Conservation (phyloP, 2,888 invertebrate species). For the Machimus rusticus region DNA sequence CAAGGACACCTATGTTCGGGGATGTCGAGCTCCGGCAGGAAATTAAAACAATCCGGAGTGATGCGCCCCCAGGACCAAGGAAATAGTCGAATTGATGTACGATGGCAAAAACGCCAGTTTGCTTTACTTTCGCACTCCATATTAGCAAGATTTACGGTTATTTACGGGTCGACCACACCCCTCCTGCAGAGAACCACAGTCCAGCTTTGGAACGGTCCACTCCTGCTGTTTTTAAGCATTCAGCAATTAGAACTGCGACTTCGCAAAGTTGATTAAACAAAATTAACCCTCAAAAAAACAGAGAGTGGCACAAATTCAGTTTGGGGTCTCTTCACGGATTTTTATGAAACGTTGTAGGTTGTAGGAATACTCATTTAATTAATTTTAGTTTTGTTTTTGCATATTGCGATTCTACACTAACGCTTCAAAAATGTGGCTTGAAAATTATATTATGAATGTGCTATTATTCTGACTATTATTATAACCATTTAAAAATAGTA, state of each 20-base stretch:
- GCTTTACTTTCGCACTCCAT: not conserved
- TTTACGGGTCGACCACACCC: not conserved
- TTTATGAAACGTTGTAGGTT: too few species aligned
- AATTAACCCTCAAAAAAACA: not conserved
- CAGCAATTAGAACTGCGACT: not conserved
- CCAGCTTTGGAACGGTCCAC: not conserved
- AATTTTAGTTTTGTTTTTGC: too few species aligned
- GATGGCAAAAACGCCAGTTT: not conserved
- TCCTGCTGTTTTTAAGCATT: not conserved
- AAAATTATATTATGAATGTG: too few species aligned
- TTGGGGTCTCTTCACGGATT: too few species aligned
- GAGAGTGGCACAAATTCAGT: too few species aligned
- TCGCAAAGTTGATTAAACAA: not conserved
- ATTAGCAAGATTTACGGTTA: not conserved
- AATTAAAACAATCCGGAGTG: slow-evolving; percentile 38
- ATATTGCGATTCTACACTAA: too few species aligned
- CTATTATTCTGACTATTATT: too few species aligned
- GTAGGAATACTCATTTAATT: too few species aligned
- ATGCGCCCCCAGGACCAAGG: slow-evolving; percentile 10
- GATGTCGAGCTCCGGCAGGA: slow-evolving; percentile 8
- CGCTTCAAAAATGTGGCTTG: too few species aligned
- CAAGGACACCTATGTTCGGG: slow-evolving; percentile 28
- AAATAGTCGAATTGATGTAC: slow-evolving; percentile 6
- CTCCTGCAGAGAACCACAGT: not conserved
- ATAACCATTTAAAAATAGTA: too few species aligned